Evolutionary conservation across 2,113 vertebrate genomes (phyloP).

Genomic region (Diadophis punctatus): DNA sequence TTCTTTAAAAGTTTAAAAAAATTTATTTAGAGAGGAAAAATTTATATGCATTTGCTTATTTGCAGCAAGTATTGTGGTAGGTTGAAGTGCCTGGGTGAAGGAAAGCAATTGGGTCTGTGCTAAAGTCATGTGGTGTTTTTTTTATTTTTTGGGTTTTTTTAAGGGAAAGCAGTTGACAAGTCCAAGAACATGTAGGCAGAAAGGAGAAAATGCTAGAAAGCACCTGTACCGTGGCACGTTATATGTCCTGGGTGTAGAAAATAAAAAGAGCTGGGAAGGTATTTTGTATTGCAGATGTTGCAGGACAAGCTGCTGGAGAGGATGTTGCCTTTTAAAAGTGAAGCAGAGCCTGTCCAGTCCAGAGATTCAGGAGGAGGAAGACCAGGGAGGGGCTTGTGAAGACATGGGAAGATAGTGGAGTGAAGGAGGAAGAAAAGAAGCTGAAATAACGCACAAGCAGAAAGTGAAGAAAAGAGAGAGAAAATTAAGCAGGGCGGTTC

Average conservation of each 20-base stretch:
- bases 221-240: fast-evolving
- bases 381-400: not conserved
- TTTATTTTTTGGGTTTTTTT: not conserved
- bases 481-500: not conserved
- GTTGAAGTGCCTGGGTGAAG: not conserved
- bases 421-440: not conserved
- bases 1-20: not conserved
- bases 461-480: not conserved
- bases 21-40: not conserved
- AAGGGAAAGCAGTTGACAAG: not conserved
- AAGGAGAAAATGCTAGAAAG: not conserved
- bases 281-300: not conserved
- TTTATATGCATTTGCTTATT: not conserved
- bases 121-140: not conserved
- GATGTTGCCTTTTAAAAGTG: not conserved
- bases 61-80: not conserved
- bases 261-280: not conserved
- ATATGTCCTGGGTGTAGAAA: not conserved
- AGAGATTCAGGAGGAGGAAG: not conserved
- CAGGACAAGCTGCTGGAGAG: not conserved
- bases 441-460: not conserved
- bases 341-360: not conserved
- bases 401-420: not conserved
- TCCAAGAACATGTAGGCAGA: not conserved
- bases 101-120: not conserved